Conservation (phyloP, 1,140 invertebrate species). For the Cylas formicarius region DNA sequence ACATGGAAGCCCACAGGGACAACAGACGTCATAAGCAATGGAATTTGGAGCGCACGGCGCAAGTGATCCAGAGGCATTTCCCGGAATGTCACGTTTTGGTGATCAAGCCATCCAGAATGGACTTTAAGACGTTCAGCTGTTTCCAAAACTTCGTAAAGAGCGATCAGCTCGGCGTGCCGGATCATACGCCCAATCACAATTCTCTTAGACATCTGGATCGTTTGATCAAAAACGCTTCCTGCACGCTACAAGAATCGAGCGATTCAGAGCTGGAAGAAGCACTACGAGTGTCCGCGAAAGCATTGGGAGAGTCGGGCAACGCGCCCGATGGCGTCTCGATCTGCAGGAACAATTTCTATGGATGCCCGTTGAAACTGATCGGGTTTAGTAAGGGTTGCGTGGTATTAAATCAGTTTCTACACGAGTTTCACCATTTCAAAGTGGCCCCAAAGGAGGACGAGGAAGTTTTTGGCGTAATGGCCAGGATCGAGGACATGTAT, state of each 20-base stretch:
- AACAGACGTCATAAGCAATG: constrained; percentile 66
- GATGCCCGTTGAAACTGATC: constrained; percentile 53
- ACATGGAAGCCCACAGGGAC: constrained; percentile 66
- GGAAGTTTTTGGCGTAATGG: constrained; percentile 50
- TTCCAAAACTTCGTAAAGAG: constrained; percentile 80
- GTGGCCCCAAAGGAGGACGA: constrained; percentile 47
- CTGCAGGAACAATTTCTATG: constrained; percentile 43
- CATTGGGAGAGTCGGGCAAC: constrained; percentile 1
- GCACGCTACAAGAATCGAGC: constrained; percentile 40
- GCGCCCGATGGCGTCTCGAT: constrained; percentile 2
- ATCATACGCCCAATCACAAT: constrained; percentile 59
- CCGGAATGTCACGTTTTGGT: constrained; percentile 64
- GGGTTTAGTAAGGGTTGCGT: constrained; percentile 91
- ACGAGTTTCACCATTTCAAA: constrained; percentile 71
- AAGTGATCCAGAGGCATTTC: constrained; percentile 60
- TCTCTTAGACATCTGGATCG: constrained; percentile 63
- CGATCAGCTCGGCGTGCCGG: constrained; percentile 63
- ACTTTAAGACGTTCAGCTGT: constrained; percentile 74
- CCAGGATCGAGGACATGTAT: constrained; percentile 63
- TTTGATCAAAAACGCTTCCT: constrained; percentile 50
- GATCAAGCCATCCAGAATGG: constrained; percentile 66
- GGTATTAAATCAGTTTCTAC: constrained; percentile 81
- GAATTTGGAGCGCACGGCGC: constrained; percentile 68
- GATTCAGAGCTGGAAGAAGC: background rate
- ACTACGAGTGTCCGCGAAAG: constrained; percentile 9